Conservation (phyloP, 1,140 invertebrate species). For the Galleria mellonella region DNA sequence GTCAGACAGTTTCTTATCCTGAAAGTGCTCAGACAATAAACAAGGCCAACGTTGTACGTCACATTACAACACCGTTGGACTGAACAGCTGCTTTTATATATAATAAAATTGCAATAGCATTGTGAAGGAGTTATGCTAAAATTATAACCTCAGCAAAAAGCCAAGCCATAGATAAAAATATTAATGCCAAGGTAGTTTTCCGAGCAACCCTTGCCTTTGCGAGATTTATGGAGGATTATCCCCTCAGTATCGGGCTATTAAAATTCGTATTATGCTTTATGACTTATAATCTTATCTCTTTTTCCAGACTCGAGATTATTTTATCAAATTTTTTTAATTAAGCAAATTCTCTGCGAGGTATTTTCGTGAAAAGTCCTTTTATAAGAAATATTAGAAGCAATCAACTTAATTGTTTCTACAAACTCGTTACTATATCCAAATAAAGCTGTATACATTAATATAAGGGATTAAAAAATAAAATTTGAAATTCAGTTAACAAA, state of each 20-base stretch:
- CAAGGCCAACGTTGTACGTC: not conserved
- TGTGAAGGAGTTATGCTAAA: constrained; percentile 11
- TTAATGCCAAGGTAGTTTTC: constrained; percentile 20
- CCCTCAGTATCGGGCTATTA: constrained; percentile 18
- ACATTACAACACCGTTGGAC: not conserved
- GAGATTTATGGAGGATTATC: constrained; percentile 31
- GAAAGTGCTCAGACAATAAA: not conserved
- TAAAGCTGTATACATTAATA: too few species aligned
- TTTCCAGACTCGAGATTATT: not conserved
- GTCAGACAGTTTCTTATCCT: not conserved
- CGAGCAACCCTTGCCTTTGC: constrained; percentile 24
- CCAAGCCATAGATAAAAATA: constrained; percentile 18
- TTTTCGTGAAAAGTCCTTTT: not conserved
- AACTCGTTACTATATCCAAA: too few species aligned
- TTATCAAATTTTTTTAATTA: constrained; percentile 2
- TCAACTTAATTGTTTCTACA: constrained; percentile 1
- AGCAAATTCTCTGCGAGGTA: not conserved
- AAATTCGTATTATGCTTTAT: constrained; percentile 22
- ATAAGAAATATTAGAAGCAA: constrained; percentile 1
- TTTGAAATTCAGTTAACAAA: too few species aligned
- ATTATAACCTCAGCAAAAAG: constrained; percentile 14
- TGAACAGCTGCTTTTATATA: constrained; percentile 5
- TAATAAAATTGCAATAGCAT: constrained; percentile 14
- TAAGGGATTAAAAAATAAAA: too few species aligned
- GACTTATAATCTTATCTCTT: constrained; percentile 7